Evolutionary conservation across 2,113 vertebrate species (phyloP), one percentile per base, ranked within the genome.

Genomic region (Haplotaxodon microlepis): DNA sequence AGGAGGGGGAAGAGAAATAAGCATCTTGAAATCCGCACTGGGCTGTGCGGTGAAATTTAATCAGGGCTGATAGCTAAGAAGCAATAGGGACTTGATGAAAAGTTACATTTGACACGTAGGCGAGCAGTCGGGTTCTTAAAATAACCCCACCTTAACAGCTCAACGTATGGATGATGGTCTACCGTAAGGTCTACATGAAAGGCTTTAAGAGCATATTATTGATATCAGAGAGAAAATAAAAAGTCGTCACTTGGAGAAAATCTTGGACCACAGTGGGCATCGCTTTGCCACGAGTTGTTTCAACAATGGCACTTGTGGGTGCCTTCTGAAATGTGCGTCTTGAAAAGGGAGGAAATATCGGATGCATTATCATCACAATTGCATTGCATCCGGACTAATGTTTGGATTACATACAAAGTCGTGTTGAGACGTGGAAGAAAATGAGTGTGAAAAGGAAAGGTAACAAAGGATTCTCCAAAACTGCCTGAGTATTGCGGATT

Each of bases 21-120:
- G 90, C 95, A 94, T 95, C 93, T 94, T 95, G 97, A 94, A 94
- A 97, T 97, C 97, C 97, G 97, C 98, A 98, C 97, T 97, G 97
- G 97, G 96, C 96, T 98, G 97, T 98, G 98, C 97, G 96, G 96
- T 97, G 97, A 98, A 98, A 98, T 97, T 96, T 97, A 98, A 98
- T 98, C 97, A 97, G 95, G 92, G 92, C 80, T 84, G 85, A 92
- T 88, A 87, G 85, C 80, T 83, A 83, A 87, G 42, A 92, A 92
- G 88, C 31, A 83, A 84, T 9, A 31, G 51, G 66, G 86, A 92
- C 90, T 91, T 88, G 38, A 71, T 79, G 82, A 93, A 95, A 96
- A 96, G 93, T 96, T 95, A 2, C 31, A 84, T 86, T 88, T 88
- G 27, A 85, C 88, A 86, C 61, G 24, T 85, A 9, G 90, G 31